phyloP scores from a whole-genome alignment of 2,888 invertebrate genomes.

The Sminthurides aquaticus region DNA sequence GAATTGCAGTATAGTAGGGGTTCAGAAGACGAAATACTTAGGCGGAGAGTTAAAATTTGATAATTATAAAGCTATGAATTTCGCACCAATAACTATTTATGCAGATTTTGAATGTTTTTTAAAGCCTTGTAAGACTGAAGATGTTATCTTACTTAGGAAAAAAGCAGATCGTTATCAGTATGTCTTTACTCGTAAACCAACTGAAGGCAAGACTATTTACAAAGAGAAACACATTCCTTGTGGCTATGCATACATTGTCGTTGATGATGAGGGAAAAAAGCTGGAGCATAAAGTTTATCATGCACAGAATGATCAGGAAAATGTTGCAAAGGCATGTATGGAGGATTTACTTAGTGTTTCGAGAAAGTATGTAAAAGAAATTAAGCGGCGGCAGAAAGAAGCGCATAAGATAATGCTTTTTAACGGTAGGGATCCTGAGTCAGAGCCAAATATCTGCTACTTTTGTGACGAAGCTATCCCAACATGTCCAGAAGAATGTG shows the following conservation, averaged over 20 bases:
- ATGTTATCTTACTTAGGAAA: background rate
- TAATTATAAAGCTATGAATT: too few relatives aligned
- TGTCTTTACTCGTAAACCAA: background rate
- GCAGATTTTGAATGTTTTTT: background rate
- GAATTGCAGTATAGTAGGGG: background rate
- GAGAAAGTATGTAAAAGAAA: background rate
- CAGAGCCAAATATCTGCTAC: background rate
- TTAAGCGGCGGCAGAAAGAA: background rate
- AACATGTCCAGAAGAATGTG: background rate
- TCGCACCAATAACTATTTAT: too few relatives aligned
- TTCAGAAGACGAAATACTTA: background rate
- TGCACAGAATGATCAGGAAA: background rate
- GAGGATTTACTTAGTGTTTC: background rate
- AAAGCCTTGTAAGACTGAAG: background rate
- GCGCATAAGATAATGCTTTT: too few relatives aligned
- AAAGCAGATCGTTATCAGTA: background rate
- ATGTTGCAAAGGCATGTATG: background rate
- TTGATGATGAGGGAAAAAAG: background rate
- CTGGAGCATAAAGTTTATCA: background rate
- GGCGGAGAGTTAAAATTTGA: background rate
- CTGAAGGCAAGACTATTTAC: background rate
- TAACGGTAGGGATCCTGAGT: background rate
- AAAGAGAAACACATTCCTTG: background rate
- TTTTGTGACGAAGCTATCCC: conserved; percentile 2
- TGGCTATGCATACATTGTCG: background rate